These are phyloP conservation scores for Stratiolaelaps scimitus DNA, from an alignment of 1,140 invertebrate species.

Conservation along the genomic window DNA sequence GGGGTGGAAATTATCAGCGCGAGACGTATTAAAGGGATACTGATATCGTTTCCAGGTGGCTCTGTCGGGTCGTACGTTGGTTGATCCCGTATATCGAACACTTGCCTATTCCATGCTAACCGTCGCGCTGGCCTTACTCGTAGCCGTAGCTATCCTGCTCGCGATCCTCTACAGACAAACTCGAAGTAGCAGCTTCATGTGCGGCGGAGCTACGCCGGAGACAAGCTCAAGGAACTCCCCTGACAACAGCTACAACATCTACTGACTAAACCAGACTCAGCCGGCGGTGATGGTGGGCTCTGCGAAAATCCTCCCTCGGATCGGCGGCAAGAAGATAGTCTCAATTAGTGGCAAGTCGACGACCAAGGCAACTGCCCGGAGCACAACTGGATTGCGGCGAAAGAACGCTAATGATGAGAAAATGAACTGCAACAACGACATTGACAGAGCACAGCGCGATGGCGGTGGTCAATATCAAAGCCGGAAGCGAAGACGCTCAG, in stretches of 20 bases:
- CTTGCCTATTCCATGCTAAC: slow-evolving; percentile 37
- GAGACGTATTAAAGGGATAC: neutral
- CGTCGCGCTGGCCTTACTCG: slow-evolving; percentile 34
- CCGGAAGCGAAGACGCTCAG: too few species aligned
- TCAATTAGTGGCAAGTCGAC: too few species aligned
- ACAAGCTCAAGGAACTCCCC: slow-evolving; percentile 1
- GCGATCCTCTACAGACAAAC: slow-evolving; percentile 36
- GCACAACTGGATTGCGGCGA: too few species aligned
- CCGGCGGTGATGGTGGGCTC: neutral
- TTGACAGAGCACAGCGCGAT: too few species aligned
- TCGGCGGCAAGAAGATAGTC: too few species aligned
- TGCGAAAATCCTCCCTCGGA: too few species aligned
- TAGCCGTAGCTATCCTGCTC: slow-evolving; percentile 35
- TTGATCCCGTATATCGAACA: slow-evolving; percentile 33
- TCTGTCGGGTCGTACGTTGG: neutral
- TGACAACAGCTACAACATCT: slow-evolving; percentile 5
- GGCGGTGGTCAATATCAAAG: too few species aligned
- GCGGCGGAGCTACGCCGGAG: neutral
- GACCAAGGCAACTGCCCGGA: too few species aligned
- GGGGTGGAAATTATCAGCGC: too few species aligned
- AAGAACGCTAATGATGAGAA: too few species aligned
- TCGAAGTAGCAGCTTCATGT: slow-evolving; percentile 36
- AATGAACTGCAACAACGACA: too few species aligned
- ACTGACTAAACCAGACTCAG: slow-evolving; percentile 16
- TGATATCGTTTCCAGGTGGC: neutral